phyloP scores from a whole-genome alignment of 1,140 invertebrate genomes.

The Pachyrhynchus sulphureomaculatus region DNA sequence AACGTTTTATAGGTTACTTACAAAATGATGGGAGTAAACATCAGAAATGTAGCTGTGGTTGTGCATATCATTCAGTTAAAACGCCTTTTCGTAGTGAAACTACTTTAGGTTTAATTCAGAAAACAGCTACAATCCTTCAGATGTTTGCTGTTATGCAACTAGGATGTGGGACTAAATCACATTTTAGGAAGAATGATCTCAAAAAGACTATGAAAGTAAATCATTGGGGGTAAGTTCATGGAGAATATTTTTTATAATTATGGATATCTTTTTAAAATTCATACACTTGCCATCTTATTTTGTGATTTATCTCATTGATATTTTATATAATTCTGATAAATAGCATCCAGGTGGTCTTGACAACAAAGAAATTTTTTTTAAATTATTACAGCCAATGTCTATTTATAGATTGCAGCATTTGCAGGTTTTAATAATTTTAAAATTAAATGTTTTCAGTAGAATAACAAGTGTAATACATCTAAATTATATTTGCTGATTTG shows the following conservation, averaged over 20 bases:
- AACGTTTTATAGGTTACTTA: slow-evolving; percentile 94
- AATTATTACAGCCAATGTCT: too few relatives aligned
- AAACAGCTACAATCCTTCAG: slow-evolving; percentile 83
- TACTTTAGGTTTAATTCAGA: slow-evolving; percentile 74
- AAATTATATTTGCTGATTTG: too few relatives aligned
- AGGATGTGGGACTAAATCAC: slow-evolving; percentile 69
- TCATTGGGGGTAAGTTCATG: slow-evolving; percentile 80
- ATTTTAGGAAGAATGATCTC: slow-evolving; percentile 77
- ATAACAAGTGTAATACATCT: too few relatives aligned
- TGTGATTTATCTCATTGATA: too few relatives aligned
- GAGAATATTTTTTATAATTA: slow-evolving; percentile 4
- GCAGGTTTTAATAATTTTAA: too few relatives aligned
- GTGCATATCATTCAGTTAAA: slow-evolving; percentile 59
- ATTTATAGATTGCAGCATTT: too few relatives aligned
- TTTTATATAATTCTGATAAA: too few relatives aligned
- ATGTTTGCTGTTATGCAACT: slow-evolving; percentile 92
- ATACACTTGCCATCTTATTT: too few relatives aligned
- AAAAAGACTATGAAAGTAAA: slow-evolving; percentile 84
- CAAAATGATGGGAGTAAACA: slow-evolving; percentile 69
- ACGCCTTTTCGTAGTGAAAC: slow-evolving; percentile 51
- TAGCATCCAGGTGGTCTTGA: too few relatives aligned
- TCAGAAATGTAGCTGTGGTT: slow-evolving; percentile 63
- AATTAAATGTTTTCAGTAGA: too few relatives aligned
- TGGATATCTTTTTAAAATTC: slow-evolving; percentile 36
- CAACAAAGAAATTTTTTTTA: too few relatives aligned